phyloP scores from a whole-genome alignment of 2,797 vertebrate genomes.

The Channallabes apus region DNA sequence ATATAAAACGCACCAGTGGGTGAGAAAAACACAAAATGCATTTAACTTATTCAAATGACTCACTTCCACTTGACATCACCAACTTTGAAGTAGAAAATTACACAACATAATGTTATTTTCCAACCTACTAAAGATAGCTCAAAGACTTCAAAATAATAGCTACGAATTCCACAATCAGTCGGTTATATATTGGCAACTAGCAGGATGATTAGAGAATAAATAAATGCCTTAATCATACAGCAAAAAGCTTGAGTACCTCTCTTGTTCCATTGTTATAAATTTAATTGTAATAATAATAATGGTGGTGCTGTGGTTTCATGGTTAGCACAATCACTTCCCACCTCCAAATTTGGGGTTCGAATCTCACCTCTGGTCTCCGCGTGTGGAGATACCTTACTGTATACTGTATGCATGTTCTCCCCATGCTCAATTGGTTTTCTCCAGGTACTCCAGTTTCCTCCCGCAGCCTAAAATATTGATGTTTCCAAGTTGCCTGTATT shows the following conservation, averaged over 20 bases:
- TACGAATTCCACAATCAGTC: not conserved
- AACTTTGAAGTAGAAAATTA: constrained; percentile 6
- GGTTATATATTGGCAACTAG: not conserved
- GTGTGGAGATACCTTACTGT: no score
- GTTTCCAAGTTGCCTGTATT: no score
- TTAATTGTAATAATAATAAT: not conserved
- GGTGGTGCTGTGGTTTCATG: no score
- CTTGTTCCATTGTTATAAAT: not conserved
- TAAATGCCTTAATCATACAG: not conserved
- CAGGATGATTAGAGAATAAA: not conserved
- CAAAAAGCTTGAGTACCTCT: not conserved
- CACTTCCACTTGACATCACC: not conserved
- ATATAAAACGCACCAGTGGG: not conserved
- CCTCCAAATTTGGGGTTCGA: no score
- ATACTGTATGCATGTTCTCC: no score
- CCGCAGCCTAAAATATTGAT: no score
- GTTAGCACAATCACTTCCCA: no score
- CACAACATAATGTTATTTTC: not conserved
- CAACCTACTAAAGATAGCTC: not conserved
- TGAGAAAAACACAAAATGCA: not conserved
- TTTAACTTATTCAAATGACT: not conserved
- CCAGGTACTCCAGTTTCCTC: no score
- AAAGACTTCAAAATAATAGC: not conserved
- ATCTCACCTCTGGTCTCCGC: no score
- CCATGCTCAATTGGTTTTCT: no score